phyloP scores from a whole-genome alignment of 2,888 invertebrate genomes.

The Saturnia pavonia region DNA sequence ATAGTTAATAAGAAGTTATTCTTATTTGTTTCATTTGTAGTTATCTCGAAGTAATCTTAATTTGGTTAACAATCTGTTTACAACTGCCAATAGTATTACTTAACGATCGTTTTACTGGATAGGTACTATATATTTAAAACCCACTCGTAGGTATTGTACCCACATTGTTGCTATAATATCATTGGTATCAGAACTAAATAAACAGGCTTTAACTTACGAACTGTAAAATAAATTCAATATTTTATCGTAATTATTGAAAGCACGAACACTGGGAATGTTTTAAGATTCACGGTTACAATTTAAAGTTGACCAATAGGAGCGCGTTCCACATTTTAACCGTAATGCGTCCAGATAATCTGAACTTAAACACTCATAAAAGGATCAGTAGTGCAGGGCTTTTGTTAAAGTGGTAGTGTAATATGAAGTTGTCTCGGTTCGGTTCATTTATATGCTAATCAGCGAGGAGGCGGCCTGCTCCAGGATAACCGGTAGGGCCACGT shows the following conservation, averaged over 20 bases:
- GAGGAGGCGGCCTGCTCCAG: conserved; percentile 62
- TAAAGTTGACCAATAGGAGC: conserved; percentile 50
- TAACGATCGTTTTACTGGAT: neutral
- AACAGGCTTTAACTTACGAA: conserved; percentile 34
- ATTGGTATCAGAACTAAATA: conserved; percentile 57
- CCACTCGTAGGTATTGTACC: conserved; percentile 29
- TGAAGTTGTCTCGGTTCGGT: conserved; percentile 74
- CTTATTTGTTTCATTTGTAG: neutral
- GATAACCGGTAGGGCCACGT: conserved; percentile 59
- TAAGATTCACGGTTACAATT: conserved; percentile 32
- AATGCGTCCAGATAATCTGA: conserved; percentile 48
- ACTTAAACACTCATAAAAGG: conserved; percentile 29
- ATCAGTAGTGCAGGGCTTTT: conserved; percentile 4
- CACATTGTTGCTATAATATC: conserved; percentile 61
- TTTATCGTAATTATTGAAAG: conserved; percentile 58
- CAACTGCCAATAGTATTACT: neutral
- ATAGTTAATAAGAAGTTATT: neutral
- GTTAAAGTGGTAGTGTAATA: conserved; percentile 55
- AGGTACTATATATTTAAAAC: neutral
- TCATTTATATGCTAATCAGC: conserved; percentile 79
- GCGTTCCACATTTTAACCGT: conserved; percentile 58
- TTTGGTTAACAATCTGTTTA: neutral
- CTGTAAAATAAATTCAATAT: conserved; percentile 61
- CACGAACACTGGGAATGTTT: conserved; percentile 40
- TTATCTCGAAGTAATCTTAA: neutral